Evolutionary conservation across 2,797 vertebrate genomes (phyloP).

Genomic region (Bovichtus variegatus): DNA sequence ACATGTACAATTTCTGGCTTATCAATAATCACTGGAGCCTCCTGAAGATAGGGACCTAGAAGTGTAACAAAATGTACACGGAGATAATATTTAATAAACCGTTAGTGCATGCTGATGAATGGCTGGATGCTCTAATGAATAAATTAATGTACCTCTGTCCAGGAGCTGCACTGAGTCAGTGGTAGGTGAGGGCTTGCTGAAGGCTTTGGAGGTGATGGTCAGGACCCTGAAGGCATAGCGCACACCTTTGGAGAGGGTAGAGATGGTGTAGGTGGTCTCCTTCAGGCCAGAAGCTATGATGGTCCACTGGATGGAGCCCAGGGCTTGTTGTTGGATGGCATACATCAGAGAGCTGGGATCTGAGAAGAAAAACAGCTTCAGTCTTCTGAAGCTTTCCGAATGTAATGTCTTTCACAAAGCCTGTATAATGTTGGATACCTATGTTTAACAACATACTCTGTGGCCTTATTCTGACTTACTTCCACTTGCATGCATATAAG

Average conservation of each 20-base stretch:
- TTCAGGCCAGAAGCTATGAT: slow-evolving; percentile 89
- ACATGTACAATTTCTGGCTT: slow-evolving; percentile 93
- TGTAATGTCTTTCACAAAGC: too few relatives aligned
- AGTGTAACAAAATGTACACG: slow-evolving; percentile 22
- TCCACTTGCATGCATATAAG: too few relatives aligned
- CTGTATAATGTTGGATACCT: too few relatives aligned
- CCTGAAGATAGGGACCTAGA: slow-evolving; percentile 91
- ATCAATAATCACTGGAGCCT: slow-evolving; percentile 91
- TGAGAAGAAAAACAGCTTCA: slow-evolving; percentile 60
- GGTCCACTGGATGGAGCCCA: slow-evolving; percentile 95
- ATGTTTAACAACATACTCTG: too few relatives aligned
- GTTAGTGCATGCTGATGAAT: background rate
- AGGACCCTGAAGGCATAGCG: slow-evolving; percentile 94
- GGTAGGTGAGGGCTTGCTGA: slow-evolving; percentile 93
- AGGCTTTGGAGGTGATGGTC: slow-evolving; percentile 92
- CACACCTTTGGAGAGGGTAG: slow-evolving; percentile 89
- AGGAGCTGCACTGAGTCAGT: slow-evolving; percentile 91
- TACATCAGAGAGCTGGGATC: slow-evolving; percentile 92
- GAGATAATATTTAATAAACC: background rate
- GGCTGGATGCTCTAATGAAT: background rate
- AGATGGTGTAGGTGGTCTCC: slow-evolving; percentile 88
- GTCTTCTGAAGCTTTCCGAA: too few relatives aligned
- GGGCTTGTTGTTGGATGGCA: slow-evolving; percentile 94
- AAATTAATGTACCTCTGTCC: slow-evolving; percentile 85
- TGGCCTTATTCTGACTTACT: too few relatives aligned